Evolutionary conservation across 2,113 vertebrate genomes (phyloP).

Genomic region (Empidonax traillii): DNA sequence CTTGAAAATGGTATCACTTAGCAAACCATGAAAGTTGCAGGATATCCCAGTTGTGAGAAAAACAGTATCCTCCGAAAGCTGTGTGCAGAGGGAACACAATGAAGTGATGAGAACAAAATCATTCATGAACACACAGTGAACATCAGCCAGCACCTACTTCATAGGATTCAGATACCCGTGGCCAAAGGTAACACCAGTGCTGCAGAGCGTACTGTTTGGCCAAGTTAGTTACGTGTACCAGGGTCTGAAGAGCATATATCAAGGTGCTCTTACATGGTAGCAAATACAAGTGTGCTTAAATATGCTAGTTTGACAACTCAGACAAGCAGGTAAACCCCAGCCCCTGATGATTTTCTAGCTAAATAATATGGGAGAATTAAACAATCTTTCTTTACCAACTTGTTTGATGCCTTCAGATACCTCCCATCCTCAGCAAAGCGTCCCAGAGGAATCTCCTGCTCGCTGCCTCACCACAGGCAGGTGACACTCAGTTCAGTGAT

Average conservation of each 20-base stretch:
- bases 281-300: not conserved
- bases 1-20: not conserved
- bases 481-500: not conserved
- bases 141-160: not conserved
- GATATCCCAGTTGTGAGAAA: not conserved
- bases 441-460: not conserved
- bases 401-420: not conserved
- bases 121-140: rapidly evolving
- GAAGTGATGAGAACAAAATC: not conserved
- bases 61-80: not conserved
- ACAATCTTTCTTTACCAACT: not conserved
- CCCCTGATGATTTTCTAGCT: not conserved
- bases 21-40: not conserved
- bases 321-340: not conserved
- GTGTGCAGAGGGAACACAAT: not conserved
- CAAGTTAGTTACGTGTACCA: not conserved
- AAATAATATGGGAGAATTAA: not conserved
- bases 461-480: not conserved
- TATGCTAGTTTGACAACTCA: not conserved
- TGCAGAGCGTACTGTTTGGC: not conserved
- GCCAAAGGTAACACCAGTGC: not conserved
- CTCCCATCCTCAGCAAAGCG: not conserved
- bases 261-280: not conserved
- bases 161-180: not conserved
- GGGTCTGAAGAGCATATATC: not conserved